phyloP scores from a whole-genome alignment of 1,140 invertebrate genomes.

The Myzus persicae region DNA sequence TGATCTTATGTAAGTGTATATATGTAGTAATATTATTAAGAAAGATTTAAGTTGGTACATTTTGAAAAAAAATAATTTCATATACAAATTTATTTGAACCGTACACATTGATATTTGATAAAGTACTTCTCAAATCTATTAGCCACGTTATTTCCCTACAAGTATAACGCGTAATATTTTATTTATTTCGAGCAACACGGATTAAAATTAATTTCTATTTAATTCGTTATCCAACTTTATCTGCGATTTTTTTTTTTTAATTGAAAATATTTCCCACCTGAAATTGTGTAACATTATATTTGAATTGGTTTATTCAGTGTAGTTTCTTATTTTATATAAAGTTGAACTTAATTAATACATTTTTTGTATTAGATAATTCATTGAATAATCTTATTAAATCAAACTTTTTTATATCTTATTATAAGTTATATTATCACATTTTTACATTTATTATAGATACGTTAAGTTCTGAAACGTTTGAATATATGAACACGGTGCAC shows the following conservation, averaged over 20 bases:
- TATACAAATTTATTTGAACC: background rate
- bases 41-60: background rate
- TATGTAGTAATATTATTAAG: background rate
- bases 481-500: too few species aligned
- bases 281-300: background rate
- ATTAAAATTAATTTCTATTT: background rate
- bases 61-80: background rate
- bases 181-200: background rate
- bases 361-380: background rate
- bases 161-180: conserved; percentile 10
- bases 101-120: background rate
- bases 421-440: too few species aligned
- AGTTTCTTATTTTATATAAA: background rate
- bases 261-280: background rate
- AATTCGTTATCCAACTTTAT: background rate
- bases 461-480: too few species aligned
- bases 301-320: background rate
- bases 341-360: background rate
- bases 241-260: background rate
- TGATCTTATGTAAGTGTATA: background rate
- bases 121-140: background rate
- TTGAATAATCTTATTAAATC: background rate
- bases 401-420: background rate
- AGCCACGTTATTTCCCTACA: conserved; percentile 5
- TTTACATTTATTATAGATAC: too few species aligned